Evolutionary conservation across 2,888 invertebrate species (phyloP).

Genomic region (Nebria brevicollis): DNA sequence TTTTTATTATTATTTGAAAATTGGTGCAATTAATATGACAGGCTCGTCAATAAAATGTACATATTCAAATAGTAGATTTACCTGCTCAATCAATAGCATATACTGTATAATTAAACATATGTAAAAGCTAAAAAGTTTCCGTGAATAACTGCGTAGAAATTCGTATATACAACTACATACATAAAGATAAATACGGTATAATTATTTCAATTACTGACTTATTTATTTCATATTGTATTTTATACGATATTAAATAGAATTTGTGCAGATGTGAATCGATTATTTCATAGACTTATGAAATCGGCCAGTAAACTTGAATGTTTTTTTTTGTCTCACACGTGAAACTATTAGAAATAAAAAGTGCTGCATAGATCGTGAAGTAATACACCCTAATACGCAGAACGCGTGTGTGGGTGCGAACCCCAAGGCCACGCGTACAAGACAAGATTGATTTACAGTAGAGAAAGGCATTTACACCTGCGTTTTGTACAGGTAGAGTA

Average conservation of each 20-base stretch:
- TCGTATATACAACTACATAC: neutral
- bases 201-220: neutral
- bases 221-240: neutral
- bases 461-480: slow-evolving; percentile 42
- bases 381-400: slow-evolving; percentile 20
- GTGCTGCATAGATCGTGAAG: neutral
- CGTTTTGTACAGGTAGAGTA: neutral
- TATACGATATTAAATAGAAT: neutral
- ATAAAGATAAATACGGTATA: neutral
- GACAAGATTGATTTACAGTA: slow-evolving; percentile 32
- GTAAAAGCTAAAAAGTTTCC: neutral
- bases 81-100: neutral
- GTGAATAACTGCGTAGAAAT: slow-evolving; percentile 1
- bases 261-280: neutral
- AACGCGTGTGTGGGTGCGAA: slow-evolving; percentile 29
- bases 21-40: neutral
- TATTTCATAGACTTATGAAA: neutral
- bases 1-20: neutral
- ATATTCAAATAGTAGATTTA: neutral
- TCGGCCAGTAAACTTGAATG: neutral
- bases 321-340: neutral
- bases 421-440: slow-evolving; percentile 29
- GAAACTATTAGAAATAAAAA: slow-evolving; percentile 4
- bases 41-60: neutral
- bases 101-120: neutral